A percentile compares a stretch with the other conserved stretches of the same genome.
Evolutionary conservation across 2,113 vertebrate genomes (phyloP).

Genomic region (Colius striatus): DNA sequence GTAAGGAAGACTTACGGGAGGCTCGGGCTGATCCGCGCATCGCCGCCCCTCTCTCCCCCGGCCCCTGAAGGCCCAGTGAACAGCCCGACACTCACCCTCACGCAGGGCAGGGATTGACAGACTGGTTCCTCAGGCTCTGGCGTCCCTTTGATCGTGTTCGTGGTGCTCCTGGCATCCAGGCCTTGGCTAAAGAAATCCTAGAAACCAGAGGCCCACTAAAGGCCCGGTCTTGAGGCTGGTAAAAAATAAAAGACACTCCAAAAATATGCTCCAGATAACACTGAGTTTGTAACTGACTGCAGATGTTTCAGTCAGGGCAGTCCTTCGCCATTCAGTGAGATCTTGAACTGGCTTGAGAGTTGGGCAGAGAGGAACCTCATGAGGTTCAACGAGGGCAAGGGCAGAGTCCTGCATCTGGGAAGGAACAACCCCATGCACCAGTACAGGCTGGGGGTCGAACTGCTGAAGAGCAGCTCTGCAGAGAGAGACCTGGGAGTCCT

Average conservation of each 20-base stretch:
- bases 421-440: too few species aligned
- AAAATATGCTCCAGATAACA: fast-evolving
- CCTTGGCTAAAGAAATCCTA: background rate
- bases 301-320: fast-evolving
- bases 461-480: too few species aligned
- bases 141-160: fast-evolving
- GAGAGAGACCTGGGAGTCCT: too few species aligned
- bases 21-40: background rate
- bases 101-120: fast-evolving
- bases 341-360: too few species aligned
- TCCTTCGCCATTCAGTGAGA: background rate
- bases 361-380: too few species aligned
- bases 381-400: too few species aligned
- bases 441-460: too few species aligned
- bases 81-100: fast-evolving
- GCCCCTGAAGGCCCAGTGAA: too few species aligned
- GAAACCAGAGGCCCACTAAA: background rate
- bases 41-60: too few species aligned
- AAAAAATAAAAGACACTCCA: fast-evolving
- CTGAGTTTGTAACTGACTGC: background rate
- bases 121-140: fast-evolving
- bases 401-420: too few species aligned
- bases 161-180: background rate
- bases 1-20: fast-evolving
- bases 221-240: background rate